Evolutionary conservation across 2,797 vertebrate species (phyloP).

Genomic region (Pangasius mekongensis): DNA sequence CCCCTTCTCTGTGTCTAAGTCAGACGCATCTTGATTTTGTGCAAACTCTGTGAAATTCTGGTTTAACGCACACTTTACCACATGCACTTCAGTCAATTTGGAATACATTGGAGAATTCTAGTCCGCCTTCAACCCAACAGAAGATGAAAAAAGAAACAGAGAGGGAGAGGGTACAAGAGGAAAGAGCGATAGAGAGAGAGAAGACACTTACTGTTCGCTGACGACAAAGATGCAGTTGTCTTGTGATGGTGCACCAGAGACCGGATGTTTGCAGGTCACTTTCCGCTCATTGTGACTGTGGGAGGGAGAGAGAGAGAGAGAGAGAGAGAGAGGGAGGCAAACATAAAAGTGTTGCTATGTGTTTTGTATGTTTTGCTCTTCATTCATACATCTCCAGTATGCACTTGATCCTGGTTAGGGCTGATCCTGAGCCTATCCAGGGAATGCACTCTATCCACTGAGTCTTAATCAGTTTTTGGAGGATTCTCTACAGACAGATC

Average conservation of each 20-base stretch:
- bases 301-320: neutral
- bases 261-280: constrained; percentile 96
- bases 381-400: neutral
- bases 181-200: constrained; percentile 49
- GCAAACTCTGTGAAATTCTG: neutral
- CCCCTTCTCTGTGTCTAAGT: neutral
- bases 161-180: constrained; percentile 28
- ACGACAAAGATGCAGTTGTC: constrained; percentile 99
- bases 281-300: constrained; percentile 96
- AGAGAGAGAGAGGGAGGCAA: neutral
- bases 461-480: neutral
- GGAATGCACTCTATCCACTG: neutral
- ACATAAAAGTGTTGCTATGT: neutral
- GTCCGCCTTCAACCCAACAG: too few relatives aligned
- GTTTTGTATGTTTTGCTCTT: neutral
- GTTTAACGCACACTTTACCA: neutral
- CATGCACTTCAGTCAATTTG: neutral
- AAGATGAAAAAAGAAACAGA: constrained; percentile 22
- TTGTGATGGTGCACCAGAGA: constrained; percentile 90
- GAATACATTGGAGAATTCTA: neutral
- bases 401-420: neutral
- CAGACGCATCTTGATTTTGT: neutral
- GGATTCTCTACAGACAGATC: neutral
- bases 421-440: neutral
- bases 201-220: constrained; percentile 93